A percentile compares a stretch with the other conserved stretches of the same genome.
Evolutionary conservation across 2,888 invertebrate species (phyloP).

Genomic region (Folsomia candida): DNA sequence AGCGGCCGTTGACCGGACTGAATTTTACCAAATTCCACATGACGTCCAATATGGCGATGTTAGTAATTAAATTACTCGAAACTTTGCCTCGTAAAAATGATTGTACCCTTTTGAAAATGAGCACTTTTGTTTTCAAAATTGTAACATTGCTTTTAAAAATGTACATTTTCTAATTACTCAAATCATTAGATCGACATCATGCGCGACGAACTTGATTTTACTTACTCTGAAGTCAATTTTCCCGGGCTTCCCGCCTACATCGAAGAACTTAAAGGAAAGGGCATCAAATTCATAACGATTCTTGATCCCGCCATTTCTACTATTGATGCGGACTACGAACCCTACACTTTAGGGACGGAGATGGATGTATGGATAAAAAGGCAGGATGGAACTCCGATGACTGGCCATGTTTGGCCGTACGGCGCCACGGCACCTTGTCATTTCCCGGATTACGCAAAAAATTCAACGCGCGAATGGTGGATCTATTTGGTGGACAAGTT

Average conservation of each 20-base stretch:
- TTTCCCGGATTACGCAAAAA: slow-evolving; percentile 48
- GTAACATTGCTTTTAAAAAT: too few species aligned
- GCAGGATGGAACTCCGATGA: background rate
- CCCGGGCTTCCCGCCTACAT: slow-evolving; percentile 67
- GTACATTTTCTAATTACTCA: too few species aligned
- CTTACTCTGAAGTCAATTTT: slow-evolving; percentile 64
- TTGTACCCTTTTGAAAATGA: too few species aligned
- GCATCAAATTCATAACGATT: slow-evolving; percentile 47
- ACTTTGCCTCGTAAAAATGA: too few species aligned
- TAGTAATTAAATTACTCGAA: too few species aligned
- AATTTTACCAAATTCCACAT: slow-evolving; percentile 71
- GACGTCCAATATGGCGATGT: slow-evolving; percentile 48
- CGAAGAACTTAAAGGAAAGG: slow-evolving; percentile 63
- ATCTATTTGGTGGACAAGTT: slow-evolving; percentile 40
- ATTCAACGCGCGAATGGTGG: slow-evolving; percentile 46
- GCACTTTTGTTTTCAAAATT: too few species aligned
- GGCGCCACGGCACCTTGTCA: slow-evolving; percentile 22
- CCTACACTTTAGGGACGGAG: slow-evolving; percentile 42
- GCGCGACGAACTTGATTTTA: slow-evolving; percentile 66
- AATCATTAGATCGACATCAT: too few species aligned
- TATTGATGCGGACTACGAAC: slow-evolving; percentile 16
- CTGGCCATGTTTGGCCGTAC: too few species aligned
- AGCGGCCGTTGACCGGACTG: slow-evolving; percentile 66
- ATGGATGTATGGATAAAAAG: slow-evolving; percentile 49
- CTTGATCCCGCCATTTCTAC: slow-evolving; percentile 3